Conservation (phyloP, 2,113 vertebrate genomes). For the Ptilonorhynchus violaceus region DNA sequence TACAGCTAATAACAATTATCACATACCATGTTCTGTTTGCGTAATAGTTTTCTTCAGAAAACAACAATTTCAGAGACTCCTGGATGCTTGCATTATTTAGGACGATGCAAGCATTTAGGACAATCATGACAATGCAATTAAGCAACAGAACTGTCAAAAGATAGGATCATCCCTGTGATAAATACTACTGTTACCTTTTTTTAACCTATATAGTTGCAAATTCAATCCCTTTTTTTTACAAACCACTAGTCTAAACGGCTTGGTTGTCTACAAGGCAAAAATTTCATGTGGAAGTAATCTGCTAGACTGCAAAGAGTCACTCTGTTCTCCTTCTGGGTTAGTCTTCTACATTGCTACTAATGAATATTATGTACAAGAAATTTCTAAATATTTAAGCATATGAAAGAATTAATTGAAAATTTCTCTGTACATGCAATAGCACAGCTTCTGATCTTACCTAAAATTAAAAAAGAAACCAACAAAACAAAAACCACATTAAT, state of each 20-base stretch:
- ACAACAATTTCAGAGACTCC: neutral
- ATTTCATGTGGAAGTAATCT: neutral
- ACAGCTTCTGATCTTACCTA: neutral
- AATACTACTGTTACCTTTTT: neutral
- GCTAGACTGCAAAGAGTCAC: neutral
- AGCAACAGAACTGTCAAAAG: neutral
- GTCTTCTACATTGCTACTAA: neutral
- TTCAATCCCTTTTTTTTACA: neutral
- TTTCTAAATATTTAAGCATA: neutral
- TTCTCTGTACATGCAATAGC: neutral
- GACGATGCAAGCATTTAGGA: neutral
- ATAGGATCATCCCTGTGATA: neutral
- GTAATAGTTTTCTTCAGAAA: neutral
- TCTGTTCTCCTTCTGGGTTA: neutral
- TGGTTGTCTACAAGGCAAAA: neutral
- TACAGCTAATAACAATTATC: neutral
- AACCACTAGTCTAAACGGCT: neutral
- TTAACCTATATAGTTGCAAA: neutral
- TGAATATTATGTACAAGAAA: neutral
- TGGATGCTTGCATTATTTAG: neutral
- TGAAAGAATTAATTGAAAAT: neutral
- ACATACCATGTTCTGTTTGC: neutral
- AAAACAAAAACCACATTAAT: neutral
- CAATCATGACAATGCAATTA: neutral
- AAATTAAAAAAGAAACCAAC: neutral